A percentile compares a stretch with the other conserved stretches of the same genome.
phyloP scores from a whole-genome alignment of 2,797 vertebrate species.

The Phrynocephalus vlangalii region DNA sequence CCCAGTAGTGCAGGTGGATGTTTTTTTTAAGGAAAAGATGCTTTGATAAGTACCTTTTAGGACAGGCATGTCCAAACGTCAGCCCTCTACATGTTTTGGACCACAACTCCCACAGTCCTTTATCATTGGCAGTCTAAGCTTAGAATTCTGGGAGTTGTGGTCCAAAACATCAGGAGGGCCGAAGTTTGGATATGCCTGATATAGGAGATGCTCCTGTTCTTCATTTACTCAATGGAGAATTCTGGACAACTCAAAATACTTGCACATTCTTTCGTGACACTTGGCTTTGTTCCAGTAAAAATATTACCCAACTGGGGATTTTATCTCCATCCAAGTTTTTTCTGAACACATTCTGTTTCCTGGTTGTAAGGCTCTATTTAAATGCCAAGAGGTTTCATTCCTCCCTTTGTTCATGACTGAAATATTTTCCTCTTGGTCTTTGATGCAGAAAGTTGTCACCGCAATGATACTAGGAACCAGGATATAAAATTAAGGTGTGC shows the following conservation, averaged over 20 bases:
- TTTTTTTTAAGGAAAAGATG: too few relatives aligned
- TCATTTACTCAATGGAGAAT: background rate
- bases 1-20: too few relatives aligned
- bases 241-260: background rate
- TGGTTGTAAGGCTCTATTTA: background rate
- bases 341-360: background rate
- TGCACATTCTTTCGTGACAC: background rate
- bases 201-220: background rate
- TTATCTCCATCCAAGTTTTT: background rate
- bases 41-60: too few relatives aligned
- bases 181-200: too few relatives aligned
- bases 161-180: too few relatives aligned
- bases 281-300: background rate
- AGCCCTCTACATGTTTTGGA: too few relatives aligned
- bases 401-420: background rate
- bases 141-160: too few relatives aligned
- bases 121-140: too few relatives aligned
- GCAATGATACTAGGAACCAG: conserved; percentile 4
- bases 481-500: background rate
- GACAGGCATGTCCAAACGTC: too few relatives aligned
- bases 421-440: conserved; percentile 24
- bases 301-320: background rate
- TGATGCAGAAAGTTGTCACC: background rate
- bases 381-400: background rate
- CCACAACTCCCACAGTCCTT: too few relatives aligned